phyloP scores from a whole-genome alignment of 2,888 invertebrate genomes.

The Phasia obesa region DNA sequence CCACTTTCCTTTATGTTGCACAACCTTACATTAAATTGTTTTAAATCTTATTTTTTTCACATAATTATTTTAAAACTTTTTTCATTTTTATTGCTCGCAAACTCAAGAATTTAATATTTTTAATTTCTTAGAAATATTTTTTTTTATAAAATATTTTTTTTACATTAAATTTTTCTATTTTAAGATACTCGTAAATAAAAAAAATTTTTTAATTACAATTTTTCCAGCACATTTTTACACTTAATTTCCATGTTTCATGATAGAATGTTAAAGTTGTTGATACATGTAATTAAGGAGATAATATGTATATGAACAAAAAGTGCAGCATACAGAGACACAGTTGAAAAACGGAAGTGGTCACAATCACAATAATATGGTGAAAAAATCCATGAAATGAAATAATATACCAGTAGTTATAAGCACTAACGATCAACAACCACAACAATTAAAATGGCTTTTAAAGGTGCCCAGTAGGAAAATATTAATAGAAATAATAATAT shows the following conservation, averaged over 20 bases:
- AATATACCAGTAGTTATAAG: conserved; percentile 30
- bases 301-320: conserved; percentile 24
- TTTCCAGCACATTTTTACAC: not conserved
- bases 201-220: not conserved
- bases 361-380: conserved; percentile 62
- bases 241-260: not conserved
- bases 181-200: not conserved
- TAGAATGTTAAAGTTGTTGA: conserved; percentile 19
- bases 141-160: too few species aligned
- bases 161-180: not conserved
- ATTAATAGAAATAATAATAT: not conserved
- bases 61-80: too few species aligned
- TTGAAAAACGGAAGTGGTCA: conserved; percentile 54
- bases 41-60: too few species aligned
- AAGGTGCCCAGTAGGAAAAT: conserved; percentile 29
- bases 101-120: too few species aligned
- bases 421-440: conserved; percentile 32
- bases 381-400: conserved; percentile 60
- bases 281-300: conserved; percentile 49
- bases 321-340: not conserved
- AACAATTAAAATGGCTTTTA: conserved; percentile 12
- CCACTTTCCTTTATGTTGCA: too few species aligned
- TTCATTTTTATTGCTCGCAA: too few species aligned
- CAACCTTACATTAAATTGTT: too few species aligned
- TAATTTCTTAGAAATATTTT: too few species aligned